phyloP scores from a whole-genome alignment of 1,140 invertebrate genomes.

The Octopus bimaculoides region DNA sequence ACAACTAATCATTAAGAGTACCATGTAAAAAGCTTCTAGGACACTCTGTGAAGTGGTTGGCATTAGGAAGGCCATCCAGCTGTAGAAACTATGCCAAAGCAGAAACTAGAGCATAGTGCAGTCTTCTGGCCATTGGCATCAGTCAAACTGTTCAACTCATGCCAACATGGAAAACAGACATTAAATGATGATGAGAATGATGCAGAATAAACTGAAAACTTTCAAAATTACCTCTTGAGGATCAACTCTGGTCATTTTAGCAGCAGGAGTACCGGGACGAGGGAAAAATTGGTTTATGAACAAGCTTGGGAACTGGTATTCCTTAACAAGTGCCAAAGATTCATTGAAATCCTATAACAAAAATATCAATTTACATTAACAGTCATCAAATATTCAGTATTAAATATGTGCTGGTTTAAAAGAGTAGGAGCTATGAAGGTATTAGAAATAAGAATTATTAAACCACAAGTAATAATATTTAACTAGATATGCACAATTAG shows the following conservation, averaged over 20 bases:
- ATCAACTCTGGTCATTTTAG: conserved; percentile 78
- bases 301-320: conserved; percentile 89
- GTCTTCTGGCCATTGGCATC: no score
- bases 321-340: conserved; percentile 78
- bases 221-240: conserved; percentile 65
- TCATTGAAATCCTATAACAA: conserved; percentile 76
- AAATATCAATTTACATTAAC: no score
- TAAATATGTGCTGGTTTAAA: not conserved
- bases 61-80: no score
- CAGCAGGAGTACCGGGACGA: conserved; percentile 91
- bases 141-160: no score
- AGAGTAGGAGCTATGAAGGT: not conserved
- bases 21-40: no score
- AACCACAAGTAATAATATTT: not conserved
- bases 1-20: no score
- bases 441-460: not conserved
- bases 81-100: no score
- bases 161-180: no score
- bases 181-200: not conserved
- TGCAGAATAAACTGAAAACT: not conserved
- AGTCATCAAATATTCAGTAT: no score
- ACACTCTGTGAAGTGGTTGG: no score
- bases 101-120: no score
- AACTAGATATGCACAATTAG: no score
- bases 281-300: conserved; percentile 99